A percentile compares a stretch with the other conserved stretches of the same genome.
phyloP scores from a whole-genome alignment of 1,140 invertebrate species.

The Radopholus similis region DNA sequence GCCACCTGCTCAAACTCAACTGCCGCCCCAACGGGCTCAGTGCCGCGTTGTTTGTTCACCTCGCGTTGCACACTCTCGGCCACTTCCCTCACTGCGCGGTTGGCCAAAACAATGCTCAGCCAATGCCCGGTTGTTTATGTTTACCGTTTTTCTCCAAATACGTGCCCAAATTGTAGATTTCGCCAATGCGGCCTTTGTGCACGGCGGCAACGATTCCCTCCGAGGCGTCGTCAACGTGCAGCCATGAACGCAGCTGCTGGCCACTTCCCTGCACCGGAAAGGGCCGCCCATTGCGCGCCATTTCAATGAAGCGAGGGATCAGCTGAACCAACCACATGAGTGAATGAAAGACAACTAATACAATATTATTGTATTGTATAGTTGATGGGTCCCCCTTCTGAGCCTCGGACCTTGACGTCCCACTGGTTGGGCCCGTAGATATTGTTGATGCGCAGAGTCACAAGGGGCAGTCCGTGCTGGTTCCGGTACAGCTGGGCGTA shows the following conservation, averaged over 20 bases:
- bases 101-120: background rate
- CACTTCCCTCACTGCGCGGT: slow-evolving; percentile 48
- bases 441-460: slow-evolving; percentile 61
- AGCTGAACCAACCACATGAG: slow-evolving; percentile 35
- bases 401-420: slow-evolving; percentile 51
- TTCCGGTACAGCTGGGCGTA: slow-evolving; percentile 46
- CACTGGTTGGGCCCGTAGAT: slow-evolving; percentile 62
- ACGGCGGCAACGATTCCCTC: slow-evolving; percentile 58
- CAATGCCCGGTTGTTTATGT: background rate
- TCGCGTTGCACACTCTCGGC: slow-evolving; percentile 43
- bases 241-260: slow-evolving; percentile 40
- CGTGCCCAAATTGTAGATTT: slow-evolving; percentile 61
- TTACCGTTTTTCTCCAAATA: slow-evolving; percentile 57
- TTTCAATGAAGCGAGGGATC: slow-evolving; percentile 60
- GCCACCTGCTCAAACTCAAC: slow-evolving; percentile 52
- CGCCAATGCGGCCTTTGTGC: slow-evolving; percentile 54
- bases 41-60: slow-evolving; percentile 40
- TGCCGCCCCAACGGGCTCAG: slow-evolving; percentile 6
- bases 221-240: slow-evolving; percentile 60
- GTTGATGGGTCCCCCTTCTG: background rate
- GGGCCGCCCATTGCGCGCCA: slow-evolving; percentile 52
- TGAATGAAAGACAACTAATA: background rate
- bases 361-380: background rate
- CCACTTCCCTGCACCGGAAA: slow-evolving; percentile 59
- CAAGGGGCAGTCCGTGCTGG: slow-evolving; percentile 52